phyloP scores from a whole-genome alignment of 2,888 invertebrate species.

The Archaeoteleia sp. region DNA sequence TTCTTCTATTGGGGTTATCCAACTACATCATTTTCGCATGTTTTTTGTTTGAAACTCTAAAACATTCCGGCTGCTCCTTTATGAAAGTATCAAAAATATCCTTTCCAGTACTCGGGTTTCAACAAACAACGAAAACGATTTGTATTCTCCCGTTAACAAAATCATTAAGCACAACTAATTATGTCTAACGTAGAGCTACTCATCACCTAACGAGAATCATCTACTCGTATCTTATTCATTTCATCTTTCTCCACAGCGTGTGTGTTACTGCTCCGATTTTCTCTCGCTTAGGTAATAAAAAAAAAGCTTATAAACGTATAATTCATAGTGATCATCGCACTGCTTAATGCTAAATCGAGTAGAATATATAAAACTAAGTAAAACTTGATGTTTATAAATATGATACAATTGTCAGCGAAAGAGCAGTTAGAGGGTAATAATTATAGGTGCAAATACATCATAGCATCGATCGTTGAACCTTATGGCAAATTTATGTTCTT shows the following conservation, averaged over 20 bases:
- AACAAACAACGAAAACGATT: conserved; percentile 71
- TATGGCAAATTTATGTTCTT: conserved; percentile 68
- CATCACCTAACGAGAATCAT: conserved; percentile 15
- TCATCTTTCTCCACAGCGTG: conserved; percentile 19
- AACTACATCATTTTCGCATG: conserved; percentile 25
- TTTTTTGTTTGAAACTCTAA: conserved; percentile 65
- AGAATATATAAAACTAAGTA: conserved; percentile 71
- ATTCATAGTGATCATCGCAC: conserved; percentile 49
- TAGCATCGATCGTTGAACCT: conserved; percentile 73
- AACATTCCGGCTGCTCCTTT: conserved; percentile 70
- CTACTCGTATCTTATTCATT: background rate
- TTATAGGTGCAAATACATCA: conserved; percentile 72
- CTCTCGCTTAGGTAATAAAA: conserved; percentile 6
- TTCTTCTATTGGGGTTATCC: conserved; percentile 17
- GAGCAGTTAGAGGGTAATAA: conserved; percentile 72
- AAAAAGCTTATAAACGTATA: conserved; percentile 43
- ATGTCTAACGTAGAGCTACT: conserved; percentile 63
- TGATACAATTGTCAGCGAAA: conserved; percentile 73
- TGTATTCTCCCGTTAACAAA: conserved; percentile 66
- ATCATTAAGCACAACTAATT: conserved; percentile 63
- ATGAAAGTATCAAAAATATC: conserved; percentile 80
- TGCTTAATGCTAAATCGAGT: conserved; percentile 66
- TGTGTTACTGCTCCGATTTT: too few species aligned
- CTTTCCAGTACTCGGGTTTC: conserved; percentile 73
- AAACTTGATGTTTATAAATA: conserved; percentile 69